Evolutionary conservation across 2,113 vertebrate genomes (phyloP).

Genomic region (Stomatorhinus ivindoensis): DNA sequence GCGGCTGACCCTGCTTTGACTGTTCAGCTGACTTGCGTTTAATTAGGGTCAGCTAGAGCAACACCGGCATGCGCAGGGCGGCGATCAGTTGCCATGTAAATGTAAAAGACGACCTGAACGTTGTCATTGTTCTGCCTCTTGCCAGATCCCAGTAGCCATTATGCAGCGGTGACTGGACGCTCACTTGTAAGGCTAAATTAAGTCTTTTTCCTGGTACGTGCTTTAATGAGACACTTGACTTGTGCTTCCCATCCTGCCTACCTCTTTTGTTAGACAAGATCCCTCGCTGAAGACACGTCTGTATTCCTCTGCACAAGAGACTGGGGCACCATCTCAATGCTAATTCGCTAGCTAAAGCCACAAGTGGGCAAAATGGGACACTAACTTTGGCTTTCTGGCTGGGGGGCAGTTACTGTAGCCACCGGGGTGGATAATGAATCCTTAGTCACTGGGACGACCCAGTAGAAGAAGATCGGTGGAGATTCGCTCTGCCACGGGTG

Average conservation of each 20-base stretch:
- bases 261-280: not conserved
- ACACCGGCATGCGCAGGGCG: not conserved
- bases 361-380: conserved; percentile 21
- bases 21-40: not conserved
- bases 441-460: not conserved
- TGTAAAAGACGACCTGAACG: not conserved
- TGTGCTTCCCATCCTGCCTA: not conserved
- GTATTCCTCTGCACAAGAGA: not conserved
- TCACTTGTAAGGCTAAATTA: not conserved
- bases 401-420: not conserved
- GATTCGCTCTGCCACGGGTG: not conserved
- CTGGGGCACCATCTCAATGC: not conserved
- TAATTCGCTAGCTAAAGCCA: conserved; percentile 41
- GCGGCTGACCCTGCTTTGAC: not conserved
- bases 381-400: not conserved
- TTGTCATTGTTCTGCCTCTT: not conserved
- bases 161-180: not conserved
- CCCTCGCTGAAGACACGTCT: not conserved
- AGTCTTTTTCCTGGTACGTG: not conserved
- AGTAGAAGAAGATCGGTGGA: not conserved
- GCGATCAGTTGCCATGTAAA: not conserved
- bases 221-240: conserved; percentile 6
- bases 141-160: not conserved
- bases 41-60: not conserved
- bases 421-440: not conserved